Evolutionary conservation across 1,140 invertebrate genomes (phyloP).

Genomic region (Megalopta genalis): DNA sequence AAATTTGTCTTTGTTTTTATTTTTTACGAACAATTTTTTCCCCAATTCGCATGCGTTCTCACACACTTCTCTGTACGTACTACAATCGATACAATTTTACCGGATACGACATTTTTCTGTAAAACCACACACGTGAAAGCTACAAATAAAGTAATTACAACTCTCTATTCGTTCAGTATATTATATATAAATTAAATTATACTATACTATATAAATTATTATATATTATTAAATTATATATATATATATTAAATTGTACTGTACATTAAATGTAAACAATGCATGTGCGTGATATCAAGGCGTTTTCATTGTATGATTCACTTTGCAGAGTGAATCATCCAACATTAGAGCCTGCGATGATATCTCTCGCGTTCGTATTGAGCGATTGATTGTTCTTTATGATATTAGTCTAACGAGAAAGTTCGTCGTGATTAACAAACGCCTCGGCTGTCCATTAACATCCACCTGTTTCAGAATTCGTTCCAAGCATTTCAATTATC

Average conservation of each 20-base stretch:
- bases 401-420: slow-evolving; percentile 40
- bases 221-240: too few relatives aligned
- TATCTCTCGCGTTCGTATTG: slow-evolving; percentile 15
- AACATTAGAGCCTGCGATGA: neutral
- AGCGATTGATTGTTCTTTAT: slow-evolving; percentile 32
- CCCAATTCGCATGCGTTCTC: slow-evolving; percentile 72
- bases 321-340: neutral
- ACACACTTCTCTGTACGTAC: slow-evolving; percentile 67
- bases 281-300: neutral
- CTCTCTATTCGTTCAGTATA: slow-evolving; percentile 59
- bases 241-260: neutral
- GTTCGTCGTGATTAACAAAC: slow-evolving; percentile 32
- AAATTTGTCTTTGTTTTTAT: slow-evolving; percentile 55
- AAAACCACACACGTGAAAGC: slow-evolving; percentile 77
- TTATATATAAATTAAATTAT: neutral
- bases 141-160: slow-evolving; percentile 78
- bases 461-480: slow-evolving; percentile 65
- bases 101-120: slow-evolving; percentile 76
- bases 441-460: slow-evolving; percentile 50
- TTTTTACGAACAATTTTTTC: slow-evolving; percentile 31
- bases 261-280: too few relatives aligned
- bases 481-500: slow-evolving; percentile 51
- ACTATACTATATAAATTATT: too few relatives aligned
- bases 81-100: slow-evolving; percentile 71
- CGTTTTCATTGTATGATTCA: slow-evolving; percentile 1